Base-by-base conservation (phyloP, 2,888 invertebrate genomes). In the Drosophila kambysellisi region DNA sequence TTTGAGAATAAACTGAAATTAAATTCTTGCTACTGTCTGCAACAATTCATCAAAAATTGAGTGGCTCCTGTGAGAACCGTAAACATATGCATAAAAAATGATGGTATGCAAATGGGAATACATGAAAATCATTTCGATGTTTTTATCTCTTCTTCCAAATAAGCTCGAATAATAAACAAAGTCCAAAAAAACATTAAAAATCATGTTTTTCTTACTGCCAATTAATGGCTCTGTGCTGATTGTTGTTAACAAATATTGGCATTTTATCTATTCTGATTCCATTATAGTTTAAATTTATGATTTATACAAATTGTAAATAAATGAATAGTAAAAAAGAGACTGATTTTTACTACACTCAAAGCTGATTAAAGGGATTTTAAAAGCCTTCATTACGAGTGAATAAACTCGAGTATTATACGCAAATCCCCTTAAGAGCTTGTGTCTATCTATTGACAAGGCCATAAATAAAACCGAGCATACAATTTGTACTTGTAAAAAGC, bases 111-210 rank as follows among this genome's bases (percentile, higher is more conserved):
- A 50, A 76, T 48, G 35, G 4, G 54, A 51, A 51, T 62, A 61
- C 58, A 64, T 61, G 56, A 58, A 77, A 63, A 76, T 29, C 59
- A 59, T 76, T 72, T 74, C 51, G 70, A n/a, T 20, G n/a, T 8
- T 61, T 76, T 70, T 32, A 39, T 29, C 30, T 32, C 6, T 32
- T 30, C 17, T 59, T 41, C 35, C 25, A 37, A 59, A 30, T n/a
- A 8, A 29, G n/a, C 1, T 8, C 32, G 7, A 48, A 39, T 15
- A 51, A 20, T n/a, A 39, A 58, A 50, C 25, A 25, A 25, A 25
- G 3, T 5, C 17, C 3, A 15, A 20, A 7, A 53, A 29, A 11
- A 1, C 6, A 48, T 54, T 41, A 33, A 43, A 53, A 59, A 32
- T 17, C 48, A 30, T 54, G 37, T 56, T 33, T 33, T 41, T 12